A percentile compares a stretch with the other conserved stretches of the same genome.
phyloP scores from a whole-genome alignment of 1,140 invertebrate species.

The Piezodorus guildinii region DNA sequence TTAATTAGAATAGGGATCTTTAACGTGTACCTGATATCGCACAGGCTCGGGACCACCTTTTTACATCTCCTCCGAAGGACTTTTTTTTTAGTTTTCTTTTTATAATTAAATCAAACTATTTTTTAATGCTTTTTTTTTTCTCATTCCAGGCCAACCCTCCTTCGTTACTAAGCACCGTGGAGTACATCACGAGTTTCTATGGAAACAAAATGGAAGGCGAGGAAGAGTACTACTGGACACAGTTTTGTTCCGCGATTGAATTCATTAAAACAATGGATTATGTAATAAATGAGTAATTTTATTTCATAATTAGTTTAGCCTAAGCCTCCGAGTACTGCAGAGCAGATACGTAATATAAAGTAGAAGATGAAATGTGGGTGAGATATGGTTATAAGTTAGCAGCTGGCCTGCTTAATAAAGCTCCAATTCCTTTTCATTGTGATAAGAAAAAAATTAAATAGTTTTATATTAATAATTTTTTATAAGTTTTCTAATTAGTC shows the following conservation, averaged over 20 bases:
- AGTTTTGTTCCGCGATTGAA: slow-evolving; percentile 91
- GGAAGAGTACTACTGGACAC: slow-evolving; percentile 97
- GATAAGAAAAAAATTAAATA: slow-evolving; percentile 6
- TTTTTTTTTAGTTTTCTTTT: no score
- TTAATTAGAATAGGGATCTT: no score
- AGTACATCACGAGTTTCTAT: slow-evolving; percentile 91
- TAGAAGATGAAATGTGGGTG: no score
- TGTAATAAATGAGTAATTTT: slow-evolving; percentile 24
- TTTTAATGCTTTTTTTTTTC: no score
- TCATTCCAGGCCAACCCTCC: slow-evolving; percentile 77
- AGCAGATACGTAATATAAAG: no score
- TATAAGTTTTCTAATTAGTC: slow-evolving; percentile 10
- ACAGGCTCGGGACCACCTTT: no score
- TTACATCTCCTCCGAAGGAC: no score
- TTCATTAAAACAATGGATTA: slow-evolving; percentile 98
- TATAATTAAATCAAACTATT: no score
- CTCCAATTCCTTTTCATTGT: slow-evolving; percentile 3
- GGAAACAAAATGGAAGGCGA: slow-evolving; percentile 73
- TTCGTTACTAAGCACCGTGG: slow-evolving; percentile 87
- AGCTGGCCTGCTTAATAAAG: slow-evolving; percentile 5
- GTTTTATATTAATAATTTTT: slow-evolving; percentile 10
- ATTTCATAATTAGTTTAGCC: background rate
- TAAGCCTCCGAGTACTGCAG: no score
- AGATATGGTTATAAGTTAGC: background rate
- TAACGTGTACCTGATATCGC: no score